Evolutionary conservation across 2,113 vertebrate genomes (phyloP), one percentile per base, ranked within the genome.

Genomic region (Tachysurus fulvidraco): DNA sequence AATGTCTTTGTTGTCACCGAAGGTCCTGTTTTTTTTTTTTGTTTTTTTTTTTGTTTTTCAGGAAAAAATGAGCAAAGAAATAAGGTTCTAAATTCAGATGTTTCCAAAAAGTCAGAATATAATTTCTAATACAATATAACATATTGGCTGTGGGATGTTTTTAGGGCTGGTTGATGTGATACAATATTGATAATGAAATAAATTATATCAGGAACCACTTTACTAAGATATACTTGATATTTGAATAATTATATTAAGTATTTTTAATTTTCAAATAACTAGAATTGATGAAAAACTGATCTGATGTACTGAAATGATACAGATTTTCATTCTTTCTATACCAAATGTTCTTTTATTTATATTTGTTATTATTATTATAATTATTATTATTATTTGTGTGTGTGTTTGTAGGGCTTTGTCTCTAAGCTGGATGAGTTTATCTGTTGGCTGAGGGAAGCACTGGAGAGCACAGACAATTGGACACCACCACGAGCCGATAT

Each of bases 391-490:
- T 36, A 36, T 36, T 36, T 67, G 13, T 67, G n/a, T 67, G 54
- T 60, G 12, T 81, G 77, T 86, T 30, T 86, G 30, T 78, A 99
- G 98, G 95, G 94, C 19, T 98, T 99, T 85, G 97, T 99, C 90
- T 95, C 94, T 92, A 97, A 98, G 93, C 94, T 99, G 94, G 98
- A 99, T 88, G 96, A 97, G 91, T 98, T 99, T 92, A 99, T 99
- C 94, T 94, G 90, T 77, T 99, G 98, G 98, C 94, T 99, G 92
- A 96, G 97, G 86, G 96, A 97, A 92, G 97, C 98, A 69, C 95
- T 97, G 95, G 96, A 97, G 95, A 97, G 96, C 92, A 98, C 98
- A 3, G 97, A 99, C 85, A 98, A 99, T 84, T 99, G 98, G 98
- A 97, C 96, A 25, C 97, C 97, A 76, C 98, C 98, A 82, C 96